Conservation (phyloP, 2,113 vertebrate genomes). For the Copsychus sechellarum region DNA sequence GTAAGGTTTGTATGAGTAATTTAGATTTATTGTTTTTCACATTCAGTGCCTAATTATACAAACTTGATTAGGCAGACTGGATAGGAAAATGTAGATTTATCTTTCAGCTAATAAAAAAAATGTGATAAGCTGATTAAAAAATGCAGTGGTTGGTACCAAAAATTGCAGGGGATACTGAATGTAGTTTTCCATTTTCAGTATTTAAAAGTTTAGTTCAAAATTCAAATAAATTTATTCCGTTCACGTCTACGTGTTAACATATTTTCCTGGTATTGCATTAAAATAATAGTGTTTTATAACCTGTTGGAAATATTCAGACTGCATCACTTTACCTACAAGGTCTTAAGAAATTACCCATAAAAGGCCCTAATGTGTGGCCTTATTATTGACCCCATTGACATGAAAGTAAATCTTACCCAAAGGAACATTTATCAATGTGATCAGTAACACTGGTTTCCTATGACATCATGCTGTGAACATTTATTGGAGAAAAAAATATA, state of each 20-base stretch:
- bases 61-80: background rate
- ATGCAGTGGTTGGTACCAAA: background rate
- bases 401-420: background rate
- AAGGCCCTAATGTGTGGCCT: background rate
- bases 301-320: background rate
- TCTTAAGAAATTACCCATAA: background rate
- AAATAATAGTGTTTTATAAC: background rate
- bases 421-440: background rate
- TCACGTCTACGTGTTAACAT: background rate
- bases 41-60: background rate
- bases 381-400: background rate
- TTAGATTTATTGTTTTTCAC: background rate
- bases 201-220: background rate
- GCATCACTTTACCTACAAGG: background rate
- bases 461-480: background rate
- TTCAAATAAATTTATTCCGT: background rate
- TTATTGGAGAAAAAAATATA: background rate
- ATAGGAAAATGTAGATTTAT: background rate
- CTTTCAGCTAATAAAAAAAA: background rate
- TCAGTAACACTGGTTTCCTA: background rate
- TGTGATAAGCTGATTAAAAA: background rate
- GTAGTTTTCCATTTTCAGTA: background rate
- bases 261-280: background rate
- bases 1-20: background rate
- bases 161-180: background rate